These are phyloP conservation scores for Polydrusus pterygomalis DNA, from an alignment of 2,888 invertebrate species.

Conservation along the genomic window DNA sequence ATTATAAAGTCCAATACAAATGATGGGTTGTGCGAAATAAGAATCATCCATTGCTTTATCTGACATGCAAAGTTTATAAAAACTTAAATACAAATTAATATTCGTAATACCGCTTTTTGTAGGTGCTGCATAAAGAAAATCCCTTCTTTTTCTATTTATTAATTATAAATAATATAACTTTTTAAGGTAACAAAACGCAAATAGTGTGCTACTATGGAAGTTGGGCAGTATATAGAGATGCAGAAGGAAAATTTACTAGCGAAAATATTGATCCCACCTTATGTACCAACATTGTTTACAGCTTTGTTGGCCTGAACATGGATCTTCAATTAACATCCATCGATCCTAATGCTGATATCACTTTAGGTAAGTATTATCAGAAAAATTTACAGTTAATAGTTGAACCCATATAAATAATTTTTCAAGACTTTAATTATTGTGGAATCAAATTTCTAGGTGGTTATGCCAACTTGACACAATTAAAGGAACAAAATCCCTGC, in stretches of 20 bases:
- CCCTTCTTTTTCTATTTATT: no score
- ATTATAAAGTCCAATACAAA: no score
- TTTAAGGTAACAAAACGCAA: constrained; percentile 65
- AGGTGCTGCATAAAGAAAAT: no score
- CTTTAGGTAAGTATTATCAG: constrained; percentile 60
- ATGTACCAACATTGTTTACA: constrained; percentile 88
- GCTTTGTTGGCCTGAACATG: constrained; percentile 82
- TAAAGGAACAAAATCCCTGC: constrained; percentile 74
- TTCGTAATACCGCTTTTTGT: no score
- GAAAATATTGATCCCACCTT: constrained; percentile 82
- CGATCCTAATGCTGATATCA: constrained; percentile 69
- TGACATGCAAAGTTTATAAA: no score
- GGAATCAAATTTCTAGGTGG: constrained; percentile 70
- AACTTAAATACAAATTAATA: no score
- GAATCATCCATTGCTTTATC: no score
- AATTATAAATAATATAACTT: background rate
- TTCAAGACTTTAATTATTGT: background rate
- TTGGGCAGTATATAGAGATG: constrained; percentile 86
- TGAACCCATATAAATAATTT: no score
- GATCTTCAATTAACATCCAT: constrained; percentile 71
- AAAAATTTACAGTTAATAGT: no score
- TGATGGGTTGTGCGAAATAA: no score
- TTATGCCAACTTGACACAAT: constrained; percentile 73
- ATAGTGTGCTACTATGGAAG: constrained; percentile 88
- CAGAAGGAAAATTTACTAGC: constrained; percentile 78